Conservation (phyloP, 2,113 vertebrate species). For the Jacana jacana region DNA sequence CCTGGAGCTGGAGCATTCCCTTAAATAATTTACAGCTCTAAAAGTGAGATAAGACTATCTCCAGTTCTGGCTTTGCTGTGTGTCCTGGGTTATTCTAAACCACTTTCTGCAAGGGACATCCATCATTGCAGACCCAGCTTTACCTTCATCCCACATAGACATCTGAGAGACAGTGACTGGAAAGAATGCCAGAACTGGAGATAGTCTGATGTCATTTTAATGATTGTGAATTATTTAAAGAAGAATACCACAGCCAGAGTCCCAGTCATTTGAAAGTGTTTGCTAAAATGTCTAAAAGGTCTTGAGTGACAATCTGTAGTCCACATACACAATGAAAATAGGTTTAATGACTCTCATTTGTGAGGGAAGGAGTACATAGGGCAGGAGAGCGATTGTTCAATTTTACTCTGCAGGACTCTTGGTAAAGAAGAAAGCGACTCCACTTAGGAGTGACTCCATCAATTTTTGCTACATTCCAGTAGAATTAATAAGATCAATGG, state of each 20-base stretch:
- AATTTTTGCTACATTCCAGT: not conserved
- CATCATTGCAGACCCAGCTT: constrained; percentile 48
- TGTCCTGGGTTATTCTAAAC: constrained; percentile 16
- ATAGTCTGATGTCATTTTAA: constrained; percentile 58
- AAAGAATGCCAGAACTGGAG: constrained; percentile 43
- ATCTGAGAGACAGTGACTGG: constrained; percentile 7
- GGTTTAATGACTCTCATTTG: constrained; percentile 1
- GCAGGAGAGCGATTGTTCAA: not conserved
- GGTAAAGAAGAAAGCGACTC: not conserved
- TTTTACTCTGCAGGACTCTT: not conserved
- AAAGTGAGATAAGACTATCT: constrained; percentile 61
- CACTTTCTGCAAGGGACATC: constrained; percentile 42
- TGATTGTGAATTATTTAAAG: constrained; percentile 53
- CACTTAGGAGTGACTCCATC: not conserved
- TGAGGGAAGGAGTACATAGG: not conserved
- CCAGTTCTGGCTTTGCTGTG: constrained; percentile 17
- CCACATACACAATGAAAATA: not conserved
- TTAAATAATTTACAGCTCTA: constrained; percentile 68
- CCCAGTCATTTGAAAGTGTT: constrained; percentile 5
- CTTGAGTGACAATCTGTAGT: not conserved
- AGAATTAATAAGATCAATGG: not conserved
- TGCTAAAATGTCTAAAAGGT: constrained; percentile 13
- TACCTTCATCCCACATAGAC: constrained; percentile 45
- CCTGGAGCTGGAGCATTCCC: constrained; percentile 30
- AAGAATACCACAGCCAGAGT: not conserved